These are phyloP conservation scores for Heliconius hortense DNA, from an alignment of 2,888 invertebrate genomes.

Conservation along the genomic window DNA sequence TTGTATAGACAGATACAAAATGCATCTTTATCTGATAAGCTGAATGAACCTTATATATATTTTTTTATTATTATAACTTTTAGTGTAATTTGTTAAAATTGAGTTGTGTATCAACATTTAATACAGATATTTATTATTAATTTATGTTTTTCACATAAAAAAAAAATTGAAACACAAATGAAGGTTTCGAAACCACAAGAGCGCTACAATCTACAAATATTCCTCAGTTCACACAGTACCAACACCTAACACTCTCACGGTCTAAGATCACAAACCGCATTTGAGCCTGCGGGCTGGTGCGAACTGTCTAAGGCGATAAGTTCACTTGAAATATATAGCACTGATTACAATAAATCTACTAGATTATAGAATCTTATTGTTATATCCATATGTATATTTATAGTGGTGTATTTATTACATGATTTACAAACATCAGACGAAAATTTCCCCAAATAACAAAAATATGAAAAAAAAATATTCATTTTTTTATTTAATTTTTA, in stretches of 20 bases:
- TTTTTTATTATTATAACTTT: no score
- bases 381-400: background rate
- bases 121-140: background rate
- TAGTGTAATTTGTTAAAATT: no score
- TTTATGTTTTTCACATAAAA: background rate
- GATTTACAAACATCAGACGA: background rate
- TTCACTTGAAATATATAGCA: slow-evolving; percentile 23
- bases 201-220: slow-evolving; percentile 37
- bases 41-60: background rate
- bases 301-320: slow-evolving; percentile 31
- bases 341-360: slow-evolving; percentile 10
- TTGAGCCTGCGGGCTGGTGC: slow-evolving; percentile 30
- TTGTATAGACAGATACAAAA: background rate
- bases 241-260: slow-evolving; percentile 45
- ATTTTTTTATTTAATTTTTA: no score
- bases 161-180: background rate
- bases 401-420: background rate
- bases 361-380: background rate
- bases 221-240: slow-evolving; percentile 35
- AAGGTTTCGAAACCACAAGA: slow-evolving; percentile 28
- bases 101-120: no score
- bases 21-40: background rate
- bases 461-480: no score
- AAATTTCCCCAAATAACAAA: background rate
- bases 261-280: slow-evolving; percentile 36